These are phyloP conservation scores for Drosophila demipolita DNA, from an alignment of 2,888 invertebrate species.

Conservation along the genomic window DNA sequence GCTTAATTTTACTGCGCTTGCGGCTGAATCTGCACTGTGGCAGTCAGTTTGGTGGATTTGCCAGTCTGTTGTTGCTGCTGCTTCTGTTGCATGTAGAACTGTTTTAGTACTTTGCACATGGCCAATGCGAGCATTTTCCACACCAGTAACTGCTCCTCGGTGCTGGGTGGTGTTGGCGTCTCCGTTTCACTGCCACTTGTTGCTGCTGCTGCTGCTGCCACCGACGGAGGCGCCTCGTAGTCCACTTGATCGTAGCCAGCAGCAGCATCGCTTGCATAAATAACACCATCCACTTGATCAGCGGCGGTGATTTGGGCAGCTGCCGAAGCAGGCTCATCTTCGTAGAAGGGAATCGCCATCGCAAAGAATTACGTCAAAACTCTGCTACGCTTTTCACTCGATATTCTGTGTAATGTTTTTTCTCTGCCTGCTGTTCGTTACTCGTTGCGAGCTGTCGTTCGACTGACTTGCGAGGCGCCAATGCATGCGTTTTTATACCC, in stretches of 20 bases:
- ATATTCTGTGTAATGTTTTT: constrained; percentile 1
- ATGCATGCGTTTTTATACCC: constrained; percentile 69
- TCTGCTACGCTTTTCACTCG: constrained; percentile 13
- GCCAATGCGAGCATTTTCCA: constrained; percentile 83
- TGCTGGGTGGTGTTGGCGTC: constrained; percentile 51
- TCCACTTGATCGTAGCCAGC: constrained; percentile 65
- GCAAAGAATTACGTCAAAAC: constrained; percentile 49
- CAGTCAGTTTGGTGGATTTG: constrained; percentile 67
- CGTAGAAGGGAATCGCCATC: constrained; percentile 84
- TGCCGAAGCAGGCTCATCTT: constrained; percentile 67
- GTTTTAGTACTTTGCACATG: constrained; percentile 83
- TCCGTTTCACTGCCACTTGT: constrained; percentile 39
- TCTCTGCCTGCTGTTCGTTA: constrained; percentile 8
- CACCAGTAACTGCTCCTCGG: constrained; percentile 74
- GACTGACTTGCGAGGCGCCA: constrained; percentile 65
- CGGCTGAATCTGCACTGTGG: constrained; percentile 80
- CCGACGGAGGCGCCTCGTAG: constrained; percentile 61
- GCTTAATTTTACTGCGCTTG: constrained; percentile 61
- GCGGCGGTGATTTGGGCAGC: constrained; percentile 50
- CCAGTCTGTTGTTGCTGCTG: constrained; percentile 40
- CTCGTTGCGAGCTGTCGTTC: constrained; percentile 52
- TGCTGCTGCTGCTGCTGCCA: constrained; percentile 22
- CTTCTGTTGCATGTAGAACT: constrained; percentile 77
- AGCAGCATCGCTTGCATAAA: constrained; percentile 31
- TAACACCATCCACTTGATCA: constrained; percentile 80